Evolutionary conservation across 2,888 invertebrate species (phyloP), one percentile per base, ranked within the genome.

Genomic region (Lysandra coridon): DNA sequence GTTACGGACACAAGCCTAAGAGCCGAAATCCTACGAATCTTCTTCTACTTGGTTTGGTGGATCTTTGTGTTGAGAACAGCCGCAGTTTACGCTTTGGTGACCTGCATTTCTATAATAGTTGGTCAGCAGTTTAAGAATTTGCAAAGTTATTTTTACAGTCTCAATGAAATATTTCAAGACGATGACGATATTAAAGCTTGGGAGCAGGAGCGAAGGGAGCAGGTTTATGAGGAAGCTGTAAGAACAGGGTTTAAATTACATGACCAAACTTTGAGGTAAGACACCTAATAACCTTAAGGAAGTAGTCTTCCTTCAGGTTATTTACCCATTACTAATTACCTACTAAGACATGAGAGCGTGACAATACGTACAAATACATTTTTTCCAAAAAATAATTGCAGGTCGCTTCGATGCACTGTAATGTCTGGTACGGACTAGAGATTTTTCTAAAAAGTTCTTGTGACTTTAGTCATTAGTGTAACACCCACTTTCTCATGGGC

Each of bases 231-330:
- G 74, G 75, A 85, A 0, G 84, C 84, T 0, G 81, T 91, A 7
- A 89, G 86, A 84, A 79, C 85, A 80, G 91, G 92, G 4, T 87
- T 91, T 30, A 83, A 86, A 79, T 74, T 89, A 23, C 91, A 91
- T 82, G 82, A 85, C 0, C 85, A 87, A 37, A 90, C 89, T 0
- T 81, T 90, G 60, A 83, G 85, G 92, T 91, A 82, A 85, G 84
- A 23, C 33, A 12, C 49, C 10, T 49, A 57, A 14, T 14, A 53
- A 57, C 49, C 49, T 44, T 10, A 44, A 44, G 44, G 44, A 44
- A 44, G 44, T 7, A 7, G 44, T 44, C 44, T 49, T 49, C 12
- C 49, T 49, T 49, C 12, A 49, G 49, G 49, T 49, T 49, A 49
- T 49, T 44, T 44, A 44, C 7, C 10, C 49, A 49, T 10, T 49